These are phyloP conservation scores for Muricea muricata DNA, from an alignment of 92 coral and sea anemone species.

Conservation along the genomic window DNA sequence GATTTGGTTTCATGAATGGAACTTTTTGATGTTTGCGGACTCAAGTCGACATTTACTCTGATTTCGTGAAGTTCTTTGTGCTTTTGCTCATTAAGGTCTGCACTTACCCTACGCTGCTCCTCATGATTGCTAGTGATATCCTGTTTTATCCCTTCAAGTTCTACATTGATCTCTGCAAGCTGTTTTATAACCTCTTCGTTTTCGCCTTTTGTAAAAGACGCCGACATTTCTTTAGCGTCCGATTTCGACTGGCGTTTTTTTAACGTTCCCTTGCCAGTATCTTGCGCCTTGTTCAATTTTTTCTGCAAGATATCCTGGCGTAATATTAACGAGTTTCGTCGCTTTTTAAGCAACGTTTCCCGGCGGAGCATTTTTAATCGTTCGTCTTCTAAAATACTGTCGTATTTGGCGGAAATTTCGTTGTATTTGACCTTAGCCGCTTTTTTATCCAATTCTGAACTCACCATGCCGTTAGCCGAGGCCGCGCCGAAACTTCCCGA, in stretches of 20 bases:
- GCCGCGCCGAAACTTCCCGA: conserved; percentile 19
- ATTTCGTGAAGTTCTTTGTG: conserved; percentile 24
- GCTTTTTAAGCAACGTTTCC: conserved; percentile 84
- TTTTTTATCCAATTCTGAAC: conserved; percentile 43
- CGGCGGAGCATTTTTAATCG: conserved; percentile 75
- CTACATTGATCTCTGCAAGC: conserved; percentile 72
- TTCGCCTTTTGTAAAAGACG: conserved; percentile 14
- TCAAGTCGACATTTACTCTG: conserved; percentile 13
- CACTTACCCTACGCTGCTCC: conserved; percentile 7
- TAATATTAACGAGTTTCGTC: conserved; percentile 85
- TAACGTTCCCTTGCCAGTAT: conserved; percentile 71
- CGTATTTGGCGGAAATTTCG: conserved; percentile 75
- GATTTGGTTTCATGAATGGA: not conserved
- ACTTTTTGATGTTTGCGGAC: conserved; percentile 11
- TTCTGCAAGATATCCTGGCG: conserved; percentile 84
- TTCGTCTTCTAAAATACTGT: conserved; percentile 87
- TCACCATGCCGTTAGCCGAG: conserved; percentile 33
- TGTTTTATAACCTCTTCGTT: conserved; percentile 67
- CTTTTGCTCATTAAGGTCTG: conserved; percentile 32
- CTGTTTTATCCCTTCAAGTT: conserved; percentile 51
- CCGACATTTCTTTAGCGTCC: conserved; percentile 49
- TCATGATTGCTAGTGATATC: not conserved
- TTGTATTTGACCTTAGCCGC: conserved; percentile 40
- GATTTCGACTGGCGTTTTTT: conserved; percentile 82
- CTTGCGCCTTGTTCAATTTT: conserved; percentile 73